Evolutionary conservation across 2,113 vertebrate genomes (phyloP).

Genomic region (Brachypteracias leptosomus): DNA sequence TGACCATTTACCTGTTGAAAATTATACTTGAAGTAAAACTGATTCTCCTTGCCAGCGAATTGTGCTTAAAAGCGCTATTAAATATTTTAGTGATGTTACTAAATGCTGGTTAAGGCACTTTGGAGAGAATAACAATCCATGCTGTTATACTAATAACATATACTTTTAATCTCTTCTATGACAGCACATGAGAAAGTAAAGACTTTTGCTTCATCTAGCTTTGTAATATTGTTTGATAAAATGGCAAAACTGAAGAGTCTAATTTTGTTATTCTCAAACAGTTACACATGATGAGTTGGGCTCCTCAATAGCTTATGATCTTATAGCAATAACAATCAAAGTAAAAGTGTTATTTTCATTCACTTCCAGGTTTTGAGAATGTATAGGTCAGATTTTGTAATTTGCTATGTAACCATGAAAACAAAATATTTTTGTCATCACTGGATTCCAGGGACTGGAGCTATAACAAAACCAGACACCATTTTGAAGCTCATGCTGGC

Average conservation of each 20-base stretch:
- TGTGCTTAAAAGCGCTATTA: neutral
- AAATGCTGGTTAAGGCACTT: constrained; percentile 13
- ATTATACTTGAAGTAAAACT: neutral
- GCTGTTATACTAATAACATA: neutral
- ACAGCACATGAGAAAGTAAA: neutral
- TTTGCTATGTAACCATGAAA: neutral
- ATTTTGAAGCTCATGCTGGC: neutral
- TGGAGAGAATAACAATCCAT: neutral
- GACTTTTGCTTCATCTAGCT: neutral
- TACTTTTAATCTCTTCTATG: constrained; percentile 1
- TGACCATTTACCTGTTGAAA: neutral
- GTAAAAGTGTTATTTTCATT: neutral
- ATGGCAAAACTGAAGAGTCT: neutral
- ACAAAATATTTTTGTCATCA: neutral
- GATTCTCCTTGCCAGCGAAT: neutral
- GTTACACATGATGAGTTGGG: neutral
- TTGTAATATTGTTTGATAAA: neutral
- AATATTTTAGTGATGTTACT: neutral
- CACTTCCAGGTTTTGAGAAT: neutral
- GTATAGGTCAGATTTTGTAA: neutral
- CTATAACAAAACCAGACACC: neutral
- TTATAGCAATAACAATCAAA: neutral
- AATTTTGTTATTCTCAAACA: neutral
- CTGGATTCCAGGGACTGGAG: neutral
- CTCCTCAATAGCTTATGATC: neutral